Base-by-base conservation (phyloP, 2,113 vertebrate species). In the Alethe diademata region DNA sequence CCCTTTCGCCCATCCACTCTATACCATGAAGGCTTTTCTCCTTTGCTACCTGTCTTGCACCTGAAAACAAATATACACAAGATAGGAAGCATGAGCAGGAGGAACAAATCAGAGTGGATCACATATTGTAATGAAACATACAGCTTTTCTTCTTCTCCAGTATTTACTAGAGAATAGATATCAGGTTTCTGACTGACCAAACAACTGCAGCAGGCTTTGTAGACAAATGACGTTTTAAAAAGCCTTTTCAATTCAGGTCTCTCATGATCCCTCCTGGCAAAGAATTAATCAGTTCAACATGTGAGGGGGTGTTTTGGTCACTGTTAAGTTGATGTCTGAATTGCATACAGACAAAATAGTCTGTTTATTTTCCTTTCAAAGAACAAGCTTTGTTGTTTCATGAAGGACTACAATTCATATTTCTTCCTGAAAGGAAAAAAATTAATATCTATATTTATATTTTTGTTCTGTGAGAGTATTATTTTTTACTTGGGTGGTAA, bases 231-330 rank as follows among this genome's bases (percentile, higher is more conserved):
- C 11, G 0, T 24, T 94, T 88, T 60, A 50, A 94, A 88, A 86
- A 61, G 26, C 28, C 4, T 4, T 88, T 96, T 84, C 90, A 91
- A 93, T 64, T 19, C 72, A 78, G 56, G 72, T 78, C 94, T 89
- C 54, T 96, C 38, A 53, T 64, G 64, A 84, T 92, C 11, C 53
- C 22, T 88, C 31, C 65, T 86, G 67, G 85, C 72, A 92, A 95
- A 94, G 57, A 86, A 95, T 92, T 96, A 93, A 93, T 95, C 88
- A 94, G 43, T 95, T 92, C 88, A 90, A 3, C 40, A 88, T 81
- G 88, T 61, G 78, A 93, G 67, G 50, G 66, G 43, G 75, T 45
- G 90, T 54, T 51, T 64, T 47, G 26, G 88, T 93, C 78, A 86
- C 42, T 93, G 51, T n/a, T 93, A 58, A 64, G 35, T 70, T 75